Conservation (phyloP, 2,888 invertebrate genomes). For the Agonopterix arenella region DNA sequence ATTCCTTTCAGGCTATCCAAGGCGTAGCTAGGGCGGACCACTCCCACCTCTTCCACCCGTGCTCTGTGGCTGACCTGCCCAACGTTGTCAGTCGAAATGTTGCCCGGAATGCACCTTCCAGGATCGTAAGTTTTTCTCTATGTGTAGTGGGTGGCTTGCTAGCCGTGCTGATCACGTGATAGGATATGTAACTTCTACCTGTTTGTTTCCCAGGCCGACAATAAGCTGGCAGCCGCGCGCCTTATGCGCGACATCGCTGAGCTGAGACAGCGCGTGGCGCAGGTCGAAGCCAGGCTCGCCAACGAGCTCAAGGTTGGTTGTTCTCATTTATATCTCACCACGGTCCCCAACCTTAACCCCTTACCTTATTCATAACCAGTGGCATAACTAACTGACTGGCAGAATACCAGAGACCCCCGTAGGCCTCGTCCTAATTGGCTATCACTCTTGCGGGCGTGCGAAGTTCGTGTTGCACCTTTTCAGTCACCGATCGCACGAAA, state of each 20-base stretch:
- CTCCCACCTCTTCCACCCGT: slow-evolving; percentile 37
- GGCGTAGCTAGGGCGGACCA: slow-evolving; percentile 48
- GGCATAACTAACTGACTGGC: no score
- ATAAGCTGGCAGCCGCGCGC: slow-evolving; percentile 64
- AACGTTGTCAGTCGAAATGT: slow-evolving; percentile 60
- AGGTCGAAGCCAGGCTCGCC: slow-evolving; percentile 55
- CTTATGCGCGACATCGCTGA: slow-evolving; percentile 71
- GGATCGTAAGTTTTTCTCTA: slow-evolving; percentile 37
- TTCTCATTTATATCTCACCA: neutral
- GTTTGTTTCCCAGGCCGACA: slow-evolving; percentile 49
- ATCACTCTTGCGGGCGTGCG: no score
- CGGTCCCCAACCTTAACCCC: neutral
- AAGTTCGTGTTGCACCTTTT: no score
- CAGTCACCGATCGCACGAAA: no score
- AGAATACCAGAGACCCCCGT: no score
- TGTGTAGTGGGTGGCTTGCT: neutral
- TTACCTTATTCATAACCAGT: neutral
- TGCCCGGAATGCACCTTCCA: slow-evolving; percentile 61
- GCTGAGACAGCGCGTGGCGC: slow-evolving; percentile 58
- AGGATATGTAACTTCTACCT: neutral
- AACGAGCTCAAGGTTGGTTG: slow-evolving; percentile 55
- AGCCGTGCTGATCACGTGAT: neutral
- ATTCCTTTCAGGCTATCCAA: slow-evolving; percentile 48
- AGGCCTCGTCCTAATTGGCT: neutral
- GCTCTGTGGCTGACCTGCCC: slow-evolving; percentile 55